phyloP scores from a whole-genome alignment of 2,888 invertebrate genomes.

The Hetaerina titia region DNA sequence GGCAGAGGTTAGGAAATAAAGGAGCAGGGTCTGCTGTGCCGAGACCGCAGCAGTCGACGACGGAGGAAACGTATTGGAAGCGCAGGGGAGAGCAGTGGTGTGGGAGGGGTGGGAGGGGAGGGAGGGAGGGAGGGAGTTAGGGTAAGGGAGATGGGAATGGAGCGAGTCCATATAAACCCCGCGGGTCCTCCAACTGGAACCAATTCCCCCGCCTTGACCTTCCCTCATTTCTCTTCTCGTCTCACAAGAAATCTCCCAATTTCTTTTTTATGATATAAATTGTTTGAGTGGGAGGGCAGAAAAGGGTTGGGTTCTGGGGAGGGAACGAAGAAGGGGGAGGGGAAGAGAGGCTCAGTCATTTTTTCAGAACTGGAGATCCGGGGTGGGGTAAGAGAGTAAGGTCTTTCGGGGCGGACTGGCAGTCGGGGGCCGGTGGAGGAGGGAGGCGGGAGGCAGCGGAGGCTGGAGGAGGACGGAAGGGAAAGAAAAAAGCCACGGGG shows the following conservation, averaged over 20 bases:
- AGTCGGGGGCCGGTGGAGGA: not conserved
- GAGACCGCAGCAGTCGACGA: not conserved
- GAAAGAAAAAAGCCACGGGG: conserved; percentile 5
- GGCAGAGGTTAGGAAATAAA: too few species aligned
- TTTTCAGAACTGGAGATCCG: conserved; percentile 12
- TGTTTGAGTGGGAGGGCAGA: conserved; percentile 54
- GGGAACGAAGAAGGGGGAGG: not conserved
- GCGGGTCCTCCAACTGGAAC: conserved; percentile 64
- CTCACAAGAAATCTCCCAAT: conserved; percentile 57
- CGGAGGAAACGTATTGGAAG: not conserved
- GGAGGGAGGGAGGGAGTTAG: not conserved
- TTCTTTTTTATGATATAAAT: conserved; percentile 67
- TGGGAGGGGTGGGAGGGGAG: not conserved
- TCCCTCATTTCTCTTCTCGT: conserved; percentile 52
- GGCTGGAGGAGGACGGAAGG: not conserved
- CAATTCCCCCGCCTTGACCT: conserved; percentile 62
- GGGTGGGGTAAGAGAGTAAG: not conserved
- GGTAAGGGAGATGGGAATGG: not conserved
- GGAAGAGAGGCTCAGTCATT: not conserved
- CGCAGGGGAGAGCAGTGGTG: not conserved
- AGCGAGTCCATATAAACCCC: conserved; percentile 44
- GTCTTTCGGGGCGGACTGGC: not conserved
- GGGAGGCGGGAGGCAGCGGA: not conserved
- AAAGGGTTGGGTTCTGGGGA: not conserved
- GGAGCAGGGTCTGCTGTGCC: not conserved